Conservation (phyloP, 1,140 invertebrate species). For the Aphidius gifuensis region DNA sequence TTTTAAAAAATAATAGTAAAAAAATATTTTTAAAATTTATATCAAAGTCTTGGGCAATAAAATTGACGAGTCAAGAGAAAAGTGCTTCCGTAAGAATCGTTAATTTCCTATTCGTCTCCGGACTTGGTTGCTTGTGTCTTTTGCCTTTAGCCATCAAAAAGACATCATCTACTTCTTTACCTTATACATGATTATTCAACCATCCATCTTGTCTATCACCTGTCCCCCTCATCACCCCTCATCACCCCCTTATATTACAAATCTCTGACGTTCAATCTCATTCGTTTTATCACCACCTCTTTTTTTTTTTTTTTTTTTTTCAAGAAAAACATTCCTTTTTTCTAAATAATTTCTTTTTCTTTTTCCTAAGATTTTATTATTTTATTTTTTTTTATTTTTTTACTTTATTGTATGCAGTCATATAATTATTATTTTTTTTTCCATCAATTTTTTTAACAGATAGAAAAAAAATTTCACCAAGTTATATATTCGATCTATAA, state of each 20-base stretch:
- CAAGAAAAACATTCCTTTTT: no score
- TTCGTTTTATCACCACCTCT: constrained; percentile 19
- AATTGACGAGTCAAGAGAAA: constrained; percentile 35
- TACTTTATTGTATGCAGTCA: no score
- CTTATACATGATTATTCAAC: background rate
- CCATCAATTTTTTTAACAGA: no score
- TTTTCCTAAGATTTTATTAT: no score
- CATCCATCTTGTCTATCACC: background rate
- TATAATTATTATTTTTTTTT: no score
- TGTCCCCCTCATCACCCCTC: background rate
- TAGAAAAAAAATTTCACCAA: no score
- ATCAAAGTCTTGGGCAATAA: constrained; percentile 28
- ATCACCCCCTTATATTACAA: constrained; percentile 4
- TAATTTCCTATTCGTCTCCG: constrained; percentile 34
- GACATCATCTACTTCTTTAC: constrained; percentile 12
- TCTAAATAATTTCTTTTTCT: no score
- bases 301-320: constrained; percentile 6
- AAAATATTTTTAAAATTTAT: no score
- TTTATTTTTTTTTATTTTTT: no score
- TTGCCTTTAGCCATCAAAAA: constrained; percentile 14
- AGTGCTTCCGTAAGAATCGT: constrained; percentile 28
- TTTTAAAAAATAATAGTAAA: no score
- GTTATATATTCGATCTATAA: no score
- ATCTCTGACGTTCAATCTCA: constrained; percentile 14
- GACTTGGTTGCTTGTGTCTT: constrained; percentile 15